These are phyloP conservation scores for Eilema sororculum DNA, from an alignment of 2,888 invertebrate species.

Conservation along the genomic window DNA sequence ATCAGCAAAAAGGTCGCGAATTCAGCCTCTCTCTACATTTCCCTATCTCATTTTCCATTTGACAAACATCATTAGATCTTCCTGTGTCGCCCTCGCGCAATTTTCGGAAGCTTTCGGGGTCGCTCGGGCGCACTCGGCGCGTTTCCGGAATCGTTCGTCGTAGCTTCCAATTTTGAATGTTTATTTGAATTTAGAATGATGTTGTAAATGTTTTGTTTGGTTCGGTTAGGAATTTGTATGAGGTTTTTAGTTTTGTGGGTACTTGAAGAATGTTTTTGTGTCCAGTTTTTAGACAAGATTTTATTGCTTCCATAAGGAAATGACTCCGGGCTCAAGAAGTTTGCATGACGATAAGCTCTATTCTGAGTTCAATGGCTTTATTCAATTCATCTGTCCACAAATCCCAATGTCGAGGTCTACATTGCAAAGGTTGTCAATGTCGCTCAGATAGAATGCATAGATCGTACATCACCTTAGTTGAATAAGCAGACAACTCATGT, in stretches of 20 bases:
- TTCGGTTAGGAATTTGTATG: constrained; percentile 14
- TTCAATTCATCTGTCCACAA: too few relatives aligned
- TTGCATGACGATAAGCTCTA: too few relatives aligned
- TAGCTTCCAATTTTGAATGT: constrained; percentile 61
- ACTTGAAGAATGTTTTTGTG: not conserved
- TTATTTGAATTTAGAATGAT: constrained; percentile 49
- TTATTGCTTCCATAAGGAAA: too few relatives aligned
- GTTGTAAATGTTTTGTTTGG: constrained; percentile 37
- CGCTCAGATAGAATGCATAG: too few relatives aligned
- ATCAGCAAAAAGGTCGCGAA: constrained; percentile 79
- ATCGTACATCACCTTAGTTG: too few relatives aligned
- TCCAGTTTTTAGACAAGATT: not conserved
- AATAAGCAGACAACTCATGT: too few relatives aligned
- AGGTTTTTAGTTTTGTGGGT: constrained; percentile 10
- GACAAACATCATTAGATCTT: constrained; percentile 87
- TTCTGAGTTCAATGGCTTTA: too few relatives aligned
- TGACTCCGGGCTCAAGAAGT: too few relatives aligned
- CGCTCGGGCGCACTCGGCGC: constrained; percentile 69
- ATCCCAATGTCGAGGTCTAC: too few relatives aligned
- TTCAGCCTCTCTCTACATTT: constrained; percentile 79
- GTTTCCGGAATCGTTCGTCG: constrained; percentile 64
- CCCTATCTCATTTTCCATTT: constrained; percentile 88
- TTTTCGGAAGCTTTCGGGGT: constrained; percentile 73
- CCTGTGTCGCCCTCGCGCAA: constrained; percentile 76
- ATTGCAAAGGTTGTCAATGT: too few relatives aligned